Evolutionary conservation across 2,797 vertebrate genomes (phyloP).

Genomic region (Clarias laeviceps): DNA sequence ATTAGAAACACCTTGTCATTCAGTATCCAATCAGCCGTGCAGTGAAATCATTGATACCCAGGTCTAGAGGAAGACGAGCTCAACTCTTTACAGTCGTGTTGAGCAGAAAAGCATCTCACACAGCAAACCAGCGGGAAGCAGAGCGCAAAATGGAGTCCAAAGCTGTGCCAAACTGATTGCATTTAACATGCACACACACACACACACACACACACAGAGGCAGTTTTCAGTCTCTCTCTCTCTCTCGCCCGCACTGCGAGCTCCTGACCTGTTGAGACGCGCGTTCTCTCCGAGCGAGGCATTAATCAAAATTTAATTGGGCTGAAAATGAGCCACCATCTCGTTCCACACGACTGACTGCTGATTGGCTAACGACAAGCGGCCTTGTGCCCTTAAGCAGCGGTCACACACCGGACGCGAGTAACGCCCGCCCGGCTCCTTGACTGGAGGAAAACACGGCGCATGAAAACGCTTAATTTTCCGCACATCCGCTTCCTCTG

Average conservation of each 20-base stretch:
- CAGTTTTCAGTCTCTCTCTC: neutral
- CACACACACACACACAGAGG: neutral
- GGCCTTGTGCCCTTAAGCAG: neutral
- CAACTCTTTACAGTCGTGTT: neutral
- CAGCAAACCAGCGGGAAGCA: neutral
- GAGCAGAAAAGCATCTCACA: constrained; percentile 7
- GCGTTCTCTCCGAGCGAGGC: constrained; percentile 47
- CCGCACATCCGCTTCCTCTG: neutral
- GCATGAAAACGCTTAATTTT: neutral
- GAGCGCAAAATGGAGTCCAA: no score
- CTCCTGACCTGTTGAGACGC: constrained; percentile 4
- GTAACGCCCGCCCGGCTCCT: neutral
- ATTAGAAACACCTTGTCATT: neutral
- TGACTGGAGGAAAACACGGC: no score
- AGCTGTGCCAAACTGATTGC: neutral
- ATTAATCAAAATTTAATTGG: constrained; percentile 66
- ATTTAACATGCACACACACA: neutral
- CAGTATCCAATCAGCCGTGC: neutral
- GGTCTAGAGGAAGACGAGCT: neutral
- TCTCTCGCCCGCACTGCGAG: neutral
- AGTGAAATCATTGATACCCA: neutral
- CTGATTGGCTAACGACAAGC: constrained; percentile 47
- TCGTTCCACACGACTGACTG: constrained; percentile 27
- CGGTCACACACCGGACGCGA: neutral
- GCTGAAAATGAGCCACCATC: constrained; percentile 57